A percentile compares a stretch with the other conserved stretches of the same genome.
These are phyloP conservation scores for Centruroides vittatus DNA, from an alignment of 1,140 invertebrate genomes.

Conservation along the genomic window DNA sequence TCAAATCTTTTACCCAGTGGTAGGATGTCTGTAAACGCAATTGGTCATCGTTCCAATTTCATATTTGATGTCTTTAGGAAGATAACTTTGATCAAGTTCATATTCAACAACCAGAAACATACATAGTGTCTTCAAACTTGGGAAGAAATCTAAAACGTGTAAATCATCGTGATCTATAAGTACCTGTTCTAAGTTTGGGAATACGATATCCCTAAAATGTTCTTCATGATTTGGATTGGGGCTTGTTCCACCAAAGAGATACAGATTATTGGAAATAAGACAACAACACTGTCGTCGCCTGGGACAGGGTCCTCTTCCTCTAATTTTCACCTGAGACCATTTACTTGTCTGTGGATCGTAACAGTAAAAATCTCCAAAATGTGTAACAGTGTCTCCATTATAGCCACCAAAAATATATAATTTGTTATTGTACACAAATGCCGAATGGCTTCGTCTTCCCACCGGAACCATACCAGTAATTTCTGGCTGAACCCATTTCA, in stretches of 20 bases:
- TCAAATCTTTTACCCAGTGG: too few species aligned
- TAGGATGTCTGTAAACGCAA: too few species aligned
- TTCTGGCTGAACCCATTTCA: slow-evolving; percentile 48
- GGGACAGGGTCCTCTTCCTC: slow-evolving; percentile 45
- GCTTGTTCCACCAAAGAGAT: slow-evolving; percentile 60
- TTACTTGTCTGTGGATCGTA: slow-evolving; percentile 43
- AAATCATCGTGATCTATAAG: too few species aligned
- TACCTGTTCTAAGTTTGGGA: too few species aligned
- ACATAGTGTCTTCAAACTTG: too few species aligned
- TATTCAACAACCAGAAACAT: too few species aligned
- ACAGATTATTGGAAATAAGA: slow-evolving; percentile 51
- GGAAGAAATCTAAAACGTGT: too few species aligned
- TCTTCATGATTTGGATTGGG: too few species aligned
- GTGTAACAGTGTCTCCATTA: slow-evolving; percentile 51
- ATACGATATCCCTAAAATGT: too few species aligned
- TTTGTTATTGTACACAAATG: slow-evolving; percentile 54
- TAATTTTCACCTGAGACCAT: slow-evolving; percentile 45
- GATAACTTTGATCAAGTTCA: too few species aligned
- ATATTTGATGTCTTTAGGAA: too few species aligned
- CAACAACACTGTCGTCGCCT: slow-evolving; percentile 63
- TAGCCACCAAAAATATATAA: slow-evolving; percentile 82
- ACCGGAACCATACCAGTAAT: slow-evolving; percentile 42
- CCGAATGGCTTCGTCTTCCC: slow-evolving; percentile 72
- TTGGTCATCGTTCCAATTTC: too few species aligned
- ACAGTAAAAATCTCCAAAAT: slow-evolving; percentile 66